Percentiles rank a stretch among this genome's conserved stretches.
These are phyloP conservation scores for Australoheros scitulus DNA, from an alignment of 2,113 vertebrate genomes.

Conservation along the genomic window DNA sequence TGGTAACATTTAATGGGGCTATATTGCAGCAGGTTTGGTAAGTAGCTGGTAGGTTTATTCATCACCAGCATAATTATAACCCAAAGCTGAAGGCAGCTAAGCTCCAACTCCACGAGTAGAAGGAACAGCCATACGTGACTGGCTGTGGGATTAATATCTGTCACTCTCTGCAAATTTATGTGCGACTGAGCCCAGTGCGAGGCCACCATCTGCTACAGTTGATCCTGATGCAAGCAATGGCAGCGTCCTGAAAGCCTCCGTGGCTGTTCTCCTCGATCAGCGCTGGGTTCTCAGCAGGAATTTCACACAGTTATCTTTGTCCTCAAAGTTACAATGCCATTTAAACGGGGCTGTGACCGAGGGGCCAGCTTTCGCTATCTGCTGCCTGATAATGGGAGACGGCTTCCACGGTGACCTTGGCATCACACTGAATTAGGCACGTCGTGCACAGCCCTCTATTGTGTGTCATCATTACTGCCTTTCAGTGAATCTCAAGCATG, in stretches of 20 bases:
- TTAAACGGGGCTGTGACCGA: slow-evolving; percentile 58
- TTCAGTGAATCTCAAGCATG: slow-evolving; percentile 60
- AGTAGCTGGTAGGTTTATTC: background rate
- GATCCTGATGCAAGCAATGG: slow-evolving; percentile 41
- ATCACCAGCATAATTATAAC: background rate
- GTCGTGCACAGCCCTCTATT: slow-evolving; percentile 22
- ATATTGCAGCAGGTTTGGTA: background rate
- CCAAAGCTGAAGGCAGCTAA: background rate
- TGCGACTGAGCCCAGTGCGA: slow-evolving; percentile 25
- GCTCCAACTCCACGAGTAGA: background rate
- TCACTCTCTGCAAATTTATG: slow-evolving; percentile 54
- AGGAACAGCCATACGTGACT: slow-evolving; percentile 14
- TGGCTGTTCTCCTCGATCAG: slow-evolving; percentile 66
- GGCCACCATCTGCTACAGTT: slow-evolving; percentile 41
- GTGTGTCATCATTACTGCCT: slow-evolving; percentile 55
- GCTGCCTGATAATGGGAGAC: slow-evolving; percentile 54
- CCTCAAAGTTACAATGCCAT: slow-evolving; percentile 70
- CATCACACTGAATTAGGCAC: slow-evolving; percentile 16
- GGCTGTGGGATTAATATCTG: slow-evolving; percentile 8
- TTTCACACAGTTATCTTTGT: slow-evolving; percentile 81
- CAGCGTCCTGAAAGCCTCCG: slow-evolving; percentile 38
- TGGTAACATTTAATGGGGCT: background rate
- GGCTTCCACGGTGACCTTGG: slow-evolving; percentile 63
- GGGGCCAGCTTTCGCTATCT: slow-evolving; percentile 43
- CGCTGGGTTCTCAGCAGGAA: slow-evolving; percentile 61